Conservation (phyloP, 2,113 vertebrate species). For the Trochalopteron elliotii region DNA sequence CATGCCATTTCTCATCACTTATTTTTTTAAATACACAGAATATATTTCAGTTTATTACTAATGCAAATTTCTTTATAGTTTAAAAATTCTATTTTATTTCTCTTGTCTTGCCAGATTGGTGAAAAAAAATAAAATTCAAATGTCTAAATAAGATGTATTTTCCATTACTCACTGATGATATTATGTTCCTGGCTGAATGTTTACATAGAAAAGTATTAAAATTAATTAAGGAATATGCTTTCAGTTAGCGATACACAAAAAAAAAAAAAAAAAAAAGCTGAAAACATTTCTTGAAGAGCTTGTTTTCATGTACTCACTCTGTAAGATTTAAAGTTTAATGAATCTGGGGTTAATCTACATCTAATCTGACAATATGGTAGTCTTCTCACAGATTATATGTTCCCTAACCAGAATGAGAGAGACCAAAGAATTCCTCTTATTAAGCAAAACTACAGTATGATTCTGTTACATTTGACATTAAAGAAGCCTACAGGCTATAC, state of each 20-base stretch:
- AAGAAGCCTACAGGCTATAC: background rate
- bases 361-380: background rate
- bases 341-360: background rate
- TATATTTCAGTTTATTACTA: background rate
- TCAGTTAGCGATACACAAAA: background rate
- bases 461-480: background rate
- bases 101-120: background rate
- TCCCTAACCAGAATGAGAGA: background rate
- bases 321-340: background rate
- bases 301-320: background rate
- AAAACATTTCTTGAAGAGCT: background rate
- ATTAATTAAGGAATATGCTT: background rate
- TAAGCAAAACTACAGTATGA: background rate
- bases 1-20: background rate
- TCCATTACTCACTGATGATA: background rate
- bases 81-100: background rate
- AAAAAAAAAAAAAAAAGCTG: too few relatives aligned
- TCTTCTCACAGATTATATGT: background rate
- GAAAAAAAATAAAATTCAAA: background rate
- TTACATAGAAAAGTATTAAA: background rate
- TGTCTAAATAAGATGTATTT: background rate
- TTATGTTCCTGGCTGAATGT: background rate
- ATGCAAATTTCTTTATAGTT: background rate
- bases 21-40: background rate
- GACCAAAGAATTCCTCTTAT: background rate